These are phyloP conservation scores for Cryptocephalus primarius DNA, from an alignment of 2,888 invertebrate species.

Conservation along the genomic window DNA sequence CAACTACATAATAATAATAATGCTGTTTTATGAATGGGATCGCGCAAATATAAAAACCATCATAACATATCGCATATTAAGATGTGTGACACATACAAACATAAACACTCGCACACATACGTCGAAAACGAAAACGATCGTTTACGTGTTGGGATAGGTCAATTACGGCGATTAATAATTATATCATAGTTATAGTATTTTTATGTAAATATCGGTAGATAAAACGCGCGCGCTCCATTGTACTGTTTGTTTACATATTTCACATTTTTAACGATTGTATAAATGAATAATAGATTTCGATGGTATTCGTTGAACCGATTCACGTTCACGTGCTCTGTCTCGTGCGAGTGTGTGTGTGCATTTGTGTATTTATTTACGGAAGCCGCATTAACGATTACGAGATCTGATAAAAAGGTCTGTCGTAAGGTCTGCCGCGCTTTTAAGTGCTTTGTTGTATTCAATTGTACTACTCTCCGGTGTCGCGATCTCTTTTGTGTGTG, in stretches of 20 bases:
- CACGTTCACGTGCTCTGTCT: no score
- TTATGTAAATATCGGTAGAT: slow-evolving; percentile 19
- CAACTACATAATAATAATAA: not conserved
- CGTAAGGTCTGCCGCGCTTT: no score
- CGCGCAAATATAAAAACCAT: not conserved
- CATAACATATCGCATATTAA: not conserved
- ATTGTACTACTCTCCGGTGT: no score
- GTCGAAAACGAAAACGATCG: no score
- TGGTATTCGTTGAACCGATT: not conserved
- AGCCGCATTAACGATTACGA: no score
- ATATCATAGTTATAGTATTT: slow-evolving; percentile 24
- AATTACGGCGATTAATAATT: slow-evolving; percentile 22
- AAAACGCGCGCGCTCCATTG: not conserved
- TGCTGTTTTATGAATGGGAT: not conserved
- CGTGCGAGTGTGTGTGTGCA: no score
- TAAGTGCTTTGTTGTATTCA: no score
- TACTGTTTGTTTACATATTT: not conserved
- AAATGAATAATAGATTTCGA: not conserved
- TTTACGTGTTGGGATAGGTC: slow-evolving; percentile 20
- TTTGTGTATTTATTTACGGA: no score
- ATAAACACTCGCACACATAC: no score
- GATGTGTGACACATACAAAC: not conserved
- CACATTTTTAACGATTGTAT: not conserved
- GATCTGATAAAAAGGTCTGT: no score
- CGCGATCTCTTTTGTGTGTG: no score